Conservation (phyloP, 2,797 vertebrate species). For the Tapirus indicus region DNA sequence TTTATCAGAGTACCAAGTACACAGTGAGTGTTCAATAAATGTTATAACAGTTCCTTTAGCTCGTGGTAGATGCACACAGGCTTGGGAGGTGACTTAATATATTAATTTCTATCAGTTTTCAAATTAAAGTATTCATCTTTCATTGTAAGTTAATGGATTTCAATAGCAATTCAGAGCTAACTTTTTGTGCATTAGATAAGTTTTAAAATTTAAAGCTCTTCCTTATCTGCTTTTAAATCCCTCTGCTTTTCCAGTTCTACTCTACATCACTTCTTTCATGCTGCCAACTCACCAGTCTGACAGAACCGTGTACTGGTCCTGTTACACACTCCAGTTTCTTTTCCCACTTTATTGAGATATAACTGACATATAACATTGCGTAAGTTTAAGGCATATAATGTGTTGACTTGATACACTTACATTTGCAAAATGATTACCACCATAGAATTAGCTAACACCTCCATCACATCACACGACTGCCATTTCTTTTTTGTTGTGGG, state of each 20-base stretch:
- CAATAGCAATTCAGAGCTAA: not conserved
- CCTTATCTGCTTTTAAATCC: not conserved
- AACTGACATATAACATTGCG: not conserved
- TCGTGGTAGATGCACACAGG: not conserved
- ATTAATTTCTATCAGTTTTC: conserved; percentile 17
- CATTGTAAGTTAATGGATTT: conserved; percentile 9
- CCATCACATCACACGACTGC: not conserved
- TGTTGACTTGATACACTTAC: not conserved
- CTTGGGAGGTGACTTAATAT: not conserved
- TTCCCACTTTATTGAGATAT: not conserved
- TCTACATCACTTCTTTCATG: not conserved
- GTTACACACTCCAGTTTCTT: not conserved
- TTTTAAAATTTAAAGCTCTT: not conserved
- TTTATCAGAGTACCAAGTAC: not conserved
- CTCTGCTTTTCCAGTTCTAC: not conserved
- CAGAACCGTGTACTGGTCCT: not conserved
- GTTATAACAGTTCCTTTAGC: conserved; percentile 14
- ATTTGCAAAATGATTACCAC: not conserved
- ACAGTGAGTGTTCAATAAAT: not conserved
- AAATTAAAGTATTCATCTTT: conserved; percentile 22
- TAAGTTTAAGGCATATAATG: not conserved
- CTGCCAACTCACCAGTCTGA: not conserved
- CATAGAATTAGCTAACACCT: not conserved
- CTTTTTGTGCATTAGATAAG: not conserved
- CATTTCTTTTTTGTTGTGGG: not conserved